Evolutionary conservation across 2,113 vertebrate genomes (phyloP).

Genomic region (Jaculus jaculus): DNA sequence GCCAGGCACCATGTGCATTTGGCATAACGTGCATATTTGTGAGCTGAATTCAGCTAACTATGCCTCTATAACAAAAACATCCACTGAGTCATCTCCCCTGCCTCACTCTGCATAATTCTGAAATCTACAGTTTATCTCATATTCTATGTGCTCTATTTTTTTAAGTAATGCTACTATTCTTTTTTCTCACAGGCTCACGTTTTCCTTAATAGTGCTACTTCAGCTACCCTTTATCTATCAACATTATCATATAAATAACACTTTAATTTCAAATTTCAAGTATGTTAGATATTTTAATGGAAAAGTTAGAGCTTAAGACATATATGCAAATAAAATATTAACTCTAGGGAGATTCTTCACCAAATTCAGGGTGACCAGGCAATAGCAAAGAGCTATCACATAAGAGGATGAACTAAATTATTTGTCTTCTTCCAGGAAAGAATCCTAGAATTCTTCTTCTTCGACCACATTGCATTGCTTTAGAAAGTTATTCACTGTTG

Average conservation of each 20-base stretch:
- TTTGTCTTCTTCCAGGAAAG: neutral
- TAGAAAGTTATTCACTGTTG: neutral
- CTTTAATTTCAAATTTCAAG: neutral
- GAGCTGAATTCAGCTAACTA: too few relatives aligned
- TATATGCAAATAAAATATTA: neutral
- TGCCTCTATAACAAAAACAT: too few relatives aligned
- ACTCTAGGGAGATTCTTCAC: neutral
- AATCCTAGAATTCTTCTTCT: neutral
- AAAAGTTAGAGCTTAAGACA: neutral
- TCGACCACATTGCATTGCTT: neutral
- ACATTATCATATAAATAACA: neutral
- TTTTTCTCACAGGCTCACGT: neutral
- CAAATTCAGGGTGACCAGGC: neutral
- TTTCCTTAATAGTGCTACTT: neutral
- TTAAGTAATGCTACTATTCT: neutral
- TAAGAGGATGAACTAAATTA: neutral
- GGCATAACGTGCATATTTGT: too few relatives aligned
- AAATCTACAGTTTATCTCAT: neutral
- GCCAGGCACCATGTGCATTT: too few relatives aligned
- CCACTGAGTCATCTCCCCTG: neutral
- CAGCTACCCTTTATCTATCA: neutral
- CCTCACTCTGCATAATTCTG: slow-evolving; percentile 4
- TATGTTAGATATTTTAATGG: neutral
- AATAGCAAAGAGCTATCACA: neutral
- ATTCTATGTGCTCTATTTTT: neutral